Evolutionary conservation across 2,888 invertebrate species (phyloP), one percentile per base, ranked within the genome.

Genomic region (Coelopa pilipes): DNA sequence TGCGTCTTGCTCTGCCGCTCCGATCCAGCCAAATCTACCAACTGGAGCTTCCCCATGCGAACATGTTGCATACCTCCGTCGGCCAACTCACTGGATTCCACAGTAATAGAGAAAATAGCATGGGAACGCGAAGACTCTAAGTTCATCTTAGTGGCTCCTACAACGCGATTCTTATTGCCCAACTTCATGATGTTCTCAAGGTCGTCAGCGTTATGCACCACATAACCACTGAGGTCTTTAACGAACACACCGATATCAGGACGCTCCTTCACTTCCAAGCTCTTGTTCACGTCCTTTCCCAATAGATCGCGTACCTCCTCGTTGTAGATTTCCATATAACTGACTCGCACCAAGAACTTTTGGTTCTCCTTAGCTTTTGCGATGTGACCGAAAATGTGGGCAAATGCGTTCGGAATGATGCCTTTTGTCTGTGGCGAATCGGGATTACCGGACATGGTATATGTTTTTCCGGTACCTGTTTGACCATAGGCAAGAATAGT

Each of bases 401-500:
- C 96, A 78, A 99, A 98, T 89, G 99, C 99, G 82, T 99, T 91
- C 79, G 99, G 99, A 88, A 99, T 99, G 86, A 99, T 99, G 86
- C 96, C 96, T 90, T 96, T 96, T 88, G 96, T 95, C 76, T 91
- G 92, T 79, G 94, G 92, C 90, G 96, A 96, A 88, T 92, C 93
- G 88, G 96, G 93, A 86, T 96, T 96, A 88, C 96, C 98, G 90
- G 99, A 99, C 99, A 99, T 99, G 79, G 99, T 99, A 89, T 99
- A 99, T 84, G 99, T 99, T 91, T 99, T 99, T 84, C 99, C 99
- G 78, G 98, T 98, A 81, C 98, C 98, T 74, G 99, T 99, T 89
- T 99, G 99, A 80, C 99, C 99, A 88, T 99, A 99, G 74, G 99
- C 99, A 89, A 99, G 99, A 86, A 99, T 99, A 80, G 99, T 99